Evolutionary conservation across 2,888 invertebrate genomes (phyloP), one percentile per base, ranked within the genome.

Genomic region (Hydroisotoma schaefferi): DNA sequence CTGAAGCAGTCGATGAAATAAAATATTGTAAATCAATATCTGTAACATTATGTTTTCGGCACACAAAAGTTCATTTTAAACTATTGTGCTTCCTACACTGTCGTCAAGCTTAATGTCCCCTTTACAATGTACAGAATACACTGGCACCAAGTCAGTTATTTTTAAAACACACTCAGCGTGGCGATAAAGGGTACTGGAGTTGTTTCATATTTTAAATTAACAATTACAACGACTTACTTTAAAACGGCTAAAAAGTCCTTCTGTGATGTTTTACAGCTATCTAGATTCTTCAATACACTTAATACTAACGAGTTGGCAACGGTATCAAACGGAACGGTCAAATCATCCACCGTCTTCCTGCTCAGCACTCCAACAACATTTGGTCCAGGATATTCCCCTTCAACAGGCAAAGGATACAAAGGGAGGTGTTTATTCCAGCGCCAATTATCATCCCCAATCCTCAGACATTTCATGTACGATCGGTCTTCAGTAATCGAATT

Each of bases 281-380:
- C 23, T 8, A 46, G 20, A 37, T 37, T 49, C 55, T 68, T 55
- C 51, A 61, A 10, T 53, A 54, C 54, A 49, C 33, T 28, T 56
- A 10, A 43, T 56, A 22, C 28, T 25, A 40, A 12, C 12, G 56
- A 62, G 44, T 55, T 52, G 27, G 33, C 8, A 46, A 61, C 57
- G 27, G 59, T 12, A 40, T 68, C 57, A 47, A 70, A 65, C 3
- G 70, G 70, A 28, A 67, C 40, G 18, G 18, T 20, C 22, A 61
- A n/a, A 28, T 38, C 29, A 15, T 59, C 51, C 10, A 59, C 28
- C 10, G n/a, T n/a, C 18, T 18, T 49, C 12, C 27, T n/a, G 10
- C 20, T 29, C n/a, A 60, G 6, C 33, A 27, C 18, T n/a, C 49
- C 47, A 22, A 37, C 46, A n/a, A 33, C 27, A 8, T 49, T 28